A percentile compares a stretch with the other conserved stretches of the same genome.
phyloP scores from a whole-genome alignment of 1,140 invertebrate genomes.

The Galleria mellonella region DNA sequence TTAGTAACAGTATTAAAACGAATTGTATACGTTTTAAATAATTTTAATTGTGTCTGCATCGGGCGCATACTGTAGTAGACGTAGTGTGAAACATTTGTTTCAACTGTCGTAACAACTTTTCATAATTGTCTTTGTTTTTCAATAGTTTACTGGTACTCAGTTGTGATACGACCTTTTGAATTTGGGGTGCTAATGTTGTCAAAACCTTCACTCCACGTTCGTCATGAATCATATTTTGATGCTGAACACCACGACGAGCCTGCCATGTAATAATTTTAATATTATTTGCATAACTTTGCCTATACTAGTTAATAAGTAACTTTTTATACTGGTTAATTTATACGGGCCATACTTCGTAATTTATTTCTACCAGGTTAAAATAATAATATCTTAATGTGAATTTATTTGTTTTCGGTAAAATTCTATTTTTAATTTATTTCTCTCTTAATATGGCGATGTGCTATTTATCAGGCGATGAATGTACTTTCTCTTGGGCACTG shows the following conservation, averaged over 20 bases:
- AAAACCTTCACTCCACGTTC: too few species aligned
- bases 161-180: constrained; percentile 26
- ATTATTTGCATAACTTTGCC: neutral
- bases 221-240: too few species aligned
- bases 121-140: constrained; percentile 20
- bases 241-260: too few species aligned
- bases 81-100: constrained; percentile 30
- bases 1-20: too few species aligned
- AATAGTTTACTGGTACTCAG: constrained; percentile 24
- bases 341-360: too few species aligned
- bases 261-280: neutral
- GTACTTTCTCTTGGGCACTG: constrained; percentile 41
- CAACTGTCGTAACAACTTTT: constrained; percentile 22
- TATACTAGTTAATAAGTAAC: neutral
- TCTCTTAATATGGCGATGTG: constrained; percentile 40
- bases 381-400: too few species aligned
- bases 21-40: too few species aligned
- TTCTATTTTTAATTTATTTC: too few species aligned
- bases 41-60: constrained; percentile 11
- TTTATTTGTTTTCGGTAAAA: too few species aligned
- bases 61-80: constrained; percentile 13
- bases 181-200: constrained; percentile 22
- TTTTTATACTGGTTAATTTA: neutral
- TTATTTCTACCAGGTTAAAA: too few species aligned
- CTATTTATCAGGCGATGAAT: constrained; percentile 30